Percentiles rank a stretch among this genome's conserved stretches.
Evolutionary conservation across 2,888 invertebrate species (phyloP).

Genomic region (Zhuqinia jingwanae): DNA sequence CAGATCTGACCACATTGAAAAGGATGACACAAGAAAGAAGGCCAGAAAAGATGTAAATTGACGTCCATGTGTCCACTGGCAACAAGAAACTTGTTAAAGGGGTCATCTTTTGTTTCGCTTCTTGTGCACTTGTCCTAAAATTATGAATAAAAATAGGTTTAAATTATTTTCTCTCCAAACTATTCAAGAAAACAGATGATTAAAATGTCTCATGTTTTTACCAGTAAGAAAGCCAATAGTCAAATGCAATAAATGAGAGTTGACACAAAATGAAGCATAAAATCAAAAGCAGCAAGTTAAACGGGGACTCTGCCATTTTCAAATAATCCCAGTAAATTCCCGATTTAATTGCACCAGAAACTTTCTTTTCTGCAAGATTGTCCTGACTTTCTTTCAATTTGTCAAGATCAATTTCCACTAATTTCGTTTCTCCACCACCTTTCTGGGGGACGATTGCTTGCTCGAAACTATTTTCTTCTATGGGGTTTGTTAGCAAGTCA

Average conservation of each 20-base stretch:
- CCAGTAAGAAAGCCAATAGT: constrained; percentile 61
- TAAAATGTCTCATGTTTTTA: no score
- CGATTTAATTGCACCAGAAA: constrained; percentile 72
- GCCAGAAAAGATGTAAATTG: no score
- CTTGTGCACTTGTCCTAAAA: no score
- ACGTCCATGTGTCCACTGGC: no score
- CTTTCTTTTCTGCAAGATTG: constrained; percentile 64
- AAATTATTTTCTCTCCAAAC: no score
- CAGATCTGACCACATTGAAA: no score
- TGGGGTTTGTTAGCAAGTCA: constrained; percentile 80
- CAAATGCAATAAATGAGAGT: constrained; percentile 65
- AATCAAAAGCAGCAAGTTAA: constrained; percentile 44
- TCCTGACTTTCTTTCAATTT: constrained; percentile 37
- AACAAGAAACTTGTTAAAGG: no score
- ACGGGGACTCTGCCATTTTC: constrained; percentile 64
- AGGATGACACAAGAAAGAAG: no score
- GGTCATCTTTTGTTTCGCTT: no score
- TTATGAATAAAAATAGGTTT: no score
- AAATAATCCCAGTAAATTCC: constrained; percentile 82
- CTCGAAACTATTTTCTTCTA: constrained; percentile 80
- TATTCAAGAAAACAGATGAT: no score
- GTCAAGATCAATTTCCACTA: constrained; percentile 14
- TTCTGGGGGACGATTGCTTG: constrained; percentile 66
- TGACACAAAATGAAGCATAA: constrained; percentile 65
- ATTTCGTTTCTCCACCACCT: no score